Evolutionary conservation across 2,888 invertebrate genomes (phyloP).

Genomic region (Charanyca ferruginea): DNA sequence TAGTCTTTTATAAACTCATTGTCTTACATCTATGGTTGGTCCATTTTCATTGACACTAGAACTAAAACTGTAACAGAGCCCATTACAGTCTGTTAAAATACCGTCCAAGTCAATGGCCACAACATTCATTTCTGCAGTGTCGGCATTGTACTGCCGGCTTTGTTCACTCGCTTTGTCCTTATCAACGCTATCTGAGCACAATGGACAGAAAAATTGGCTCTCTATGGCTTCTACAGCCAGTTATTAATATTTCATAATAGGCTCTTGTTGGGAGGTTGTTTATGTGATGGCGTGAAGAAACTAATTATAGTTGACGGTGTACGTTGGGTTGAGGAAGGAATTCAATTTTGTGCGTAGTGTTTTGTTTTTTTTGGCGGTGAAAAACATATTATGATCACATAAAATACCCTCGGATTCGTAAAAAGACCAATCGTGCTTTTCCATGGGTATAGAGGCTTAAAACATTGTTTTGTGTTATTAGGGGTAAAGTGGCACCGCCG

Average conservation of each 20-base stretch:
- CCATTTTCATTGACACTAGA: slow-evolving; percentile 22
- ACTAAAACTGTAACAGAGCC: slow-evolving; percentile 53
- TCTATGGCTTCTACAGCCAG: slow-evolving; percentile 78
- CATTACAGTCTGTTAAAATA: slow-evolving; percentile 62
- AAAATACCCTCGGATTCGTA: too few species aligned
- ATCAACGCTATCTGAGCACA: slow-evolving; percentile 79
- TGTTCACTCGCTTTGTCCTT: slow-evolving; percentile 75
- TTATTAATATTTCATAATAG: slow-evolving; percentile 85
- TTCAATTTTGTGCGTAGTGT: slow-evolving; percentile 23
- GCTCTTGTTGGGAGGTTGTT: slow-evolving; percentile 60
- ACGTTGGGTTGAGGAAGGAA: background rate
- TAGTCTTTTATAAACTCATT: background rate
- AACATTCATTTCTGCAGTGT: slow-evolving; percentile 59
- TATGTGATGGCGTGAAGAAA: slow-evolving; percentile 52
- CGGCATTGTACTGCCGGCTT: slow-evolving; percentile 68
- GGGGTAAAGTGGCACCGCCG: too few species aligned
- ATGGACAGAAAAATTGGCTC: slow-evolving; percentile 86
- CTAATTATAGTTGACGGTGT: slow-evolving; percentile 60
- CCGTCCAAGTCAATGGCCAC: slow-evolving; percentile 51
- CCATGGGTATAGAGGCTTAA: too few species aligned
- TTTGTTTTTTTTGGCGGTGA: background rate
- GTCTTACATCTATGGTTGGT: background rate
- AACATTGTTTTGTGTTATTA: too few species aligned
- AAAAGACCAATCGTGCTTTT: too few species aligned
- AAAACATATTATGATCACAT: too few species aligned